phyloP scores from a whole-genome alignment of 1,140 invertebrate genomes.

The Caenorhabditis inopinata region DNA sequence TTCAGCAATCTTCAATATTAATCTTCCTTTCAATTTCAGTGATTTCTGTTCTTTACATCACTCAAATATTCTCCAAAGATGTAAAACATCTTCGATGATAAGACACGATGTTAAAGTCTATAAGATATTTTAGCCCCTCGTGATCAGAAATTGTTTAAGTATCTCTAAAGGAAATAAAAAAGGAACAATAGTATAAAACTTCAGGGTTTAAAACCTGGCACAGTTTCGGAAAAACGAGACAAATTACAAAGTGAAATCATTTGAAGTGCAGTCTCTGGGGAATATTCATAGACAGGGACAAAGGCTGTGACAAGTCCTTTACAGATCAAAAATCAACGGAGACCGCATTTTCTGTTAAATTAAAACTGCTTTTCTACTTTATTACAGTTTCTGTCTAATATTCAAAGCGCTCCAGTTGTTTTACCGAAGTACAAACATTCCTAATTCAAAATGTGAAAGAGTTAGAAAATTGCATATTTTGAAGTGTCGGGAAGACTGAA shows the following conservation, averaged over 20 bases:
- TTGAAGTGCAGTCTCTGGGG: not conserved
- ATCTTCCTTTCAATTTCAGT: not conserved
- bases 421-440: too few species aligned
- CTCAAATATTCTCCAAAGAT: slow-evolving; percentile 54
- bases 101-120: not conserved
- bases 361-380: not conserved
- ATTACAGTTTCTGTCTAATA: not conserved
- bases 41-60: slow-evolving; percentile 46
- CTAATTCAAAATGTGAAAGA: too few species aligned
- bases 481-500: too few species aligned
- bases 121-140: too few species aligned
- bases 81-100: slow-evolving; percentile 44
- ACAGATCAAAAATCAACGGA: slow-evolving; percentile 13
- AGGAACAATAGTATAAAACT: too few species aligned
- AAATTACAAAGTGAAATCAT: not conserved
- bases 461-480: too few species aligned
- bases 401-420: too few species aligned
- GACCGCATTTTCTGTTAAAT: not conserved
- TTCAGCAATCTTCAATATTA: not conserved
- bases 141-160: too few species aligned
- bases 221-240: not conserved
- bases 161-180: too few species aligned
- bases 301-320: not conserved
- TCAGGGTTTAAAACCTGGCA: too few species aligned
- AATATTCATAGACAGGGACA: not conserved